Base-by-base conservation (phyloP, 2,113 vertebrate species). In the Acrocephalus arundinaceus region DNA sequence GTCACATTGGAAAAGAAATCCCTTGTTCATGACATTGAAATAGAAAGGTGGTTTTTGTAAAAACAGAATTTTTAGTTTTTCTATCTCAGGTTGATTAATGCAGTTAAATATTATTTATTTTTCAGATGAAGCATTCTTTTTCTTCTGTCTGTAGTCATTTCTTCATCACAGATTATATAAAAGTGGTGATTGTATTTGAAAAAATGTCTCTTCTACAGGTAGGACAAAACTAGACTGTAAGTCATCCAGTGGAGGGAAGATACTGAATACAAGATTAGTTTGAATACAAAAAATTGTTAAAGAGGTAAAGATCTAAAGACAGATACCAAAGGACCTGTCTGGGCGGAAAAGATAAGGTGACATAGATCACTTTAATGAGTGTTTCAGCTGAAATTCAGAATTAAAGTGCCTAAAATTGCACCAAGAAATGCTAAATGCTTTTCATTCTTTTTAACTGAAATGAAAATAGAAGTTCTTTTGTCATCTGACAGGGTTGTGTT, bases 311-410 rank as follows among this genome's bases (percentile, higher is more conserved):
- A 95, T 94, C 63, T 90, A 52, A 93, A 95, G 79, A 46, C 54
- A 90, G 93, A 85, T 93, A 94, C 55, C 66, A 63, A 66, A 74
- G 67, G 73, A 93, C n/a, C 83, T 90, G 75, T 74, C 85, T 94
- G 90, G 43, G 33, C 86, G 39, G 78, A 76, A 87, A 55, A 94
- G 93, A 89, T 91, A 94, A 94, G 67, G 59, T 58, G 46, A 49
- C 78, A 80, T 19, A 73, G 90, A 93, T 95, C 78, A 63, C 77
- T 91, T 90, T 86, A 96, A 94, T 94, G 78, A 94, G 30, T 2
- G 2, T 87, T 96, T 94, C 76, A 80, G 63, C 11, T 6, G 12
- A 91, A 94, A 83, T 90, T 83, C 77, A 46, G 72, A 91, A 94
- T 81, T 46, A 16, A 85, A 85, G 51, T 63, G 46, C 39, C 31